Evolutionary conservation across 2,888 invertebrate species (phyloP), one percentile per base, ranked within the genome.

Genomic region (Clanis bilineata): DNA sequence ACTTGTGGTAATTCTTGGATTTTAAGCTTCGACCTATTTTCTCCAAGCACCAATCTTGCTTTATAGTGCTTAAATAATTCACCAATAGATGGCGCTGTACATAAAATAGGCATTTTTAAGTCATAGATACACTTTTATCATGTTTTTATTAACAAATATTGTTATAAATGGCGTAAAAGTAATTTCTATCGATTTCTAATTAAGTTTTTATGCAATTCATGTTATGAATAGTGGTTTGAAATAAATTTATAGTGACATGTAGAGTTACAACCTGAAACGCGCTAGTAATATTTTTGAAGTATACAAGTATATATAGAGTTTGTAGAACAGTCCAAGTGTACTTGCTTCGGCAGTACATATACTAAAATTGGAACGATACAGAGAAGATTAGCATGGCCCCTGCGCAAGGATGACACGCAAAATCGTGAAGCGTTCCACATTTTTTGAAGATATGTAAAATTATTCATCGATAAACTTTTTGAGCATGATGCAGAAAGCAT

Each of bases 271-370:
- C 21, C 18, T 58, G 25, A 51, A 54, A 55, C 54, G 41, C 59
- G 59, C 22, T 59, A 32, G 5, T 32, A 32, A 55, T n/a, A 59
- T 41, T 32, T 36, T 3, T 3, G 0, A 0, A 0, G 0, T n/a
- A 6, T 10, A 9, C 22, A 2, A 1, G 54, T 21, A 59, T 59
- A 59, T 59, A 59, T 59, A 55, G 4, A 22, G 7, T 3, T 0
- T 5, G 28, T n/a, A 1, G 0, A 18, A 32, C 6, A 1, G 0
- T 2, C 0, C 22, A 1, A 22, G 32, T 55, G 54, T 59, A 59
- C 59, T 59, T 59, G 59, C 59, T 59, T 55, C 59, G 59, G 59
- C 59, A 59, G 59, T 59, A 59, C 59, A 59, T 59, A 59, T 59
- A 59, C 59, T 59, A 59, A 59, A 59, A 59, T 59, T 59, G 59